Evolutionary conservation across 2,888 invertebrate species (phyloP).

Genomic region (Cheilosia impressa): DNA sequence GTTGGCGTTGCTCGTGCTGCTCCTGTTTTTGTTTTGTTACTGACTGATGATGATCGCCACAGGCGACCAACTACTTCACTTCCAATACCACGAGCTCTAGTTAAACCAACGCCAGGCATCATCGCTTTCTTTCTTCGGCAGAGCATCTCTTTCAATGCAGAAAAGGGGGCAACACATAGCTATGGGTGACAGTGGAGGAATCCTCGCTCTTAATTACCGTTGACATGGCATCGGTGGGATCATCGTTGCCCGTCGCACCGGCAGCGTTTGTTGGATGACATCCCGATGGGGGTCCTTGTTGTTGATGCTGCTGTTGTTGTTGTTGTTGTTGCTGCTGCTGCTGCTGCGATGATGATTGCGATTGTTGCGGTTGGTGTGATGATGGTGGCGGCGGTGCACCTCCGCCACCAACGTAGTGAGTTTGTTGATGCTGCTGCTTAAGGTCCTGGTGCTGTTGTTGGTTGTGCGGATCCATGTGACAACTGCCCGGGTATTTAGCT

Average conservation of each 20-base stretch:
- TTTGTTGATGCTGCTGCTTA: slow-evolving; percentile 66
- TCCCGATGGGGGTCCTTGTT: slow-evolving; percentile 73
- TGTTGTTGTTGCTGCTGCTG: slow-evolving; percentile 65
- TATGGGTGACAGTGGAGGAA: slow-evolving; percentile 81
- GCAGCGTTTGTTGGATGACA: slow-evolving; percentile 67
- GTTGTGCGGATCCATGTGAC: slow-evolving; percentile 79
- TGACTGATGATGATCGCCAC: slow-evolving; percentile 38
- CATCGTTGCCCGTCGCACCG: slow-evolving; percentile 77
- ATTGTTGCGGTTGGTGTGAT: slow-evolving; percentile 75
- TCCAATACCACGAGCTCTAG: slow-evolving; percentile 12
- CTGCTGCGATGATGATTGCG: slow-evolving; percentile 74
- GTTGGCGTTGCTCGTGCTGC: slow-evolving; percentile 10
- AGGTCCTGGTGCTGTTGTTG: slow-evolving; percentile 75
- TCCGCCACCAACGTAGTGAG: slow-evolving; percentile 55
- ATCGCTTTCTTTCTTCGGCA: slow-evolving; percentile 79
- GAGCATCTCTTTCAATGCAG: slow-evolving; percentile 84
- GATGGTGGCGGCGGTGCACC: slow-evolving; percentile 67
- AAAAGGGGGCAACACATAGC: slow-evolving; percentile 84
- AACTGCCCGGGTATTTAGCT: slow-evolving; percentile 78
- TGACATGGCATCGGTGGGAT: slow-evolving; percentile 80
- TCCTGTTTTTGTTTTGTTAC: slow-evolving; percentile 24
- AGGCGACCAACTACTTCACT: slow-evolving; percentile 36
- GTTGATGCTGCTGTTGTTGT: slow-evolving; percentile 73
- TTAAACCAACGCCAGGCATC: slow-evolving; percentile 56
- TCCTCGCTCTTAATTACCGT: slow-evolving; percentile 83